Base-by-base conservation (phyloP, 2,113 vertebrate species). In the Hyaena hyaena region DNA sequence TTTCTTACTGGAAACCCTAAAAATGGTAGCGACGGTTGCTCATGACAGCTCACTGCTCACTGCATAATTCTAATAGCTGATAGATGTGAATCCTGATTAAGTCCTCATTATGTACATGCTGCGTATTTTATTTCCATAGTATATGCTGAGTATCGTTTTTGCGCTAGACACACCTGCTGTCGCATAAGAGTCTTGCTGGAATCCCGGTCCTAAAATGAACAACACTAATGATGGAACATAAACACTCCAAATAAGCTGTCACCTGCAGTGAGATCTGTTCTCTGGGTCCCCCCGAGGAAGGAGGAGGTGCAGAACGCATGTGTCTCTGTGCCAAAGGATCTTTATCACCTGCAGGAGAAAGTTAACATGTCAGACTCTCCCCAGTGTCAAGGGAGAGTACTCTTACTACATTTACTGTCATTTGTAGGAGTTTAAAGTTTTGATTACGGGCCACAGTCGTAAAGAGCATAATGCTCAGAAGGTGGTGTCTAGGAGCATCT, bases 1-100 rank as follows among this genome's bases (percentile, higher is more conserved):
- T 69, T 96, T 71, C 76, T 50, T 61, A 31, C 28, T 23, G 39
- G 81, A 66, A 80, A 82, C 33, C 83, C 55, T 61, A 61, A 35
- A 50, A 39, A 11, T 53, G 92, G 58, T 35, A 1, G 48, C 35
- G 0, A 93, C 73, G 0, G 28, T 90, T 48, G 3, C 88, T 97
- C 88, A 88, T 95, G 65, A 61, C 89, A 86, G 24, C 24, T 79
- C 94, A 6, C 65, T 98, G 83, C 93, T 80, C 66, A 65, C 97
- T 82, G 55, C 68, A 90, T 43, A 15, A 74, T 88, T 61, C 74
- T 17, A 83, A 89, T 94, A 88, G 61, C 93, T 96, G 58, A 73
- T 92, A 65, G 73, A 55, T 45, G 92, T 93, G 65, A 81, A 92
- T 88, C 26, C 95, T 98, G 79, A 43, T 63, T 61, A 86, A 96